A percentile compares a stretch with the other conserved stretches of the same genome.
phyloP scores from a whole-genome alignment of 2,797 vertebrate genomes.

The Australoheros facetus region DNA sequence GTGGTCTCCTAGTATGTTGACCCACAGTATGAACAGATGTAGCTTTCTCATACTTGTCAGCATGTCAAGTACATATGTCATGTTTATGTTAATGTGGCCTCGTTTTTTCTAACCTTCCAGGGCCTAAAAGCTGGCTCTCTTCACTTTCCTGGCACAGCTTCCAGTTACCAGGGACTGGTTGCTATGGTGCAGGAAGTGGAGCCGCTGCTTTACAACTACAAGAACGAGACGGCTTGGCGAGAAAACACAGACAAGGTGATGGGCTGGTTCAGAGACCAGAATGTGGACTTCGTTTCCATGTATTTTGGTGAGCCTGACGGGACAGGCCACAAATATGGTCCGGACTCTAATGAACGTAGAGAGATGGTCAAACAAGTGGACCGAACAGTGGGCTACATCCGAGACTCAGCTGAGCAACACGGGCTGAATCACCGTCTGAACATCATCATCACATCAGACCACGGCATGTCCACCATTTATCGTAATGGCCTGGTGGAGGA shows the following conservation, averaged over 20 bases:
- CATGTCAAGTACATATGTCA: background rate
- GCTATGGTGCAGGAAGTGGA: conserved; percentile 82
- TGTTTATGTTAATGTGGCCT: conserved; percentile 19
- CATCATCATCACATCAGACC: conserved; percentile 90
- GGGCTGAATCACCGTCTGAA: conserved; percentile 79
- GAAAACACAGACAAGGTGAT: conserved; percentile 85
- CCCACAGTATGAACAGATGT: conserved; percentile 6
- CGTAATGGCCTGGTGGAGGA: conserved; percentile 68
- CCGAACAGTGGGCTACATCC: conserved; percentile 87
- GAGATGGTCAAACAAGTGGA: conserved; percentile 88
- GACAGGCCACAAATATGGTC: conserved; percentile 86
- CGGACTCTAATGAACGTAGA: conserved; percentile 82
- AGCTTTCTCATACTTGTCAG: background rate
- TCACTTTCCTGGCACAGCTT: conserved; percentile 89
- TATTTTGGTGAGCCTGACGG: conserved; percentile 92
- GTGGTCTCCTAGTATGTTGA: conserved; percentile 14
- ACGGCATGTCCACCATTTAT: conserved; percentile 86
- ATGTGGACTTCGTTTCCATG: conserved; percentile 87
- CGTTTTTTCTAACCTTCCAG: conserved; percentile 67
- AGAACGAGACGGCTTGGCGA: conserved; percentile 84
- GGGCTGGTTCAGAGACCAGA: conserved; percentile 82
- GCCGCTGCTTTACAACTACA: conserved; percentile 78
- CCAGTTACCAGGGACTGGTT: conserved; percentile 83
- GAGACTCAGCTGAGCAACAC: conserved; percentile 53
- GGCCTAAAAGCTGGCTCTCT: conserved; percentile 90